Evolutionary conservation across 2,113 vertebrate genomes (phyloP).

Genomic region (Psilopsiagon aurifrons): DNA sequence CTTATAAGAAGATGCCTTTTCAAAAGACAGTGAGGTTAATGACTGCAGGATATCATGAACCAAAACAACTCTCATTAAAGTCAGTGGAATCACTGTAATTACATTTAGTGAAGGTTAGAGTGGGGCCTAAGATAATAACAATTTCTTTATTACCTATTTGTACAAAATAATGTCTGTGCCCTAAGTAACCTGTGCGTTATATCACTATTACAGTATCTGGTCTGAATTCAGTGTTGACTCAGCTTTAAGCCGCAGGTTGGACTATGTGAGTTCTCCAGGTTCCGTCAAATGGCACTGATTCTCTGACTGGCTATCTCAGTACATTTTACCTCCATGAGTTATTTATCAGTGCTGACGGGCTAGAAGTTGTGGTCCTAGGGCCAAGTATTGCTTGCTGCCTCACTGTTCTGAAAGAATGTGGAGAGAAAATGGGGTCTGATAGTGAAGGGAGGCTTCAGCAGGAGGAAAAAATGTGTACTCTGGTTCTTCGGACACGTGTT

Average conservation of each 20-base stretch:
- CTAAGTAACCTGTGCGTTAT: not conserved
- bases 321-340: not conserved
- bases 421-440: not conserved
- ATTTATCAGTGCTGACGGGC: fast-evolving
- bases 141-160: not conserved
- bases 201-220: not conserved
- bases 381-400: not conserved
- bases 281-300: not conserved
- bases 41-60: not conserved
- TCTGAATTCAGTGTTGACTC: not conserved
- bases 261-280: not conserved
- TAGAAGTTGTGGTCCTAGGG: not conserved
- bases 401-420: not conserved
- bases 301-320: not conserved
- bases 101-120: not conserved
- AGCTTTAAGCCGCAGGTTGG: not conserved
- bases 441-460: not conserved
- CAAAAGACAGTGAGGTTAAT: not conserved
- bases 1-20: not conserved
- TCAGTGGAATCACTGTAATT: not conserved
- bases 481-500: fast-evolving
- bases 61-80: not conserved
- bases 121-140: not conserved
- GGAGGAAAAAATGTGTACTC: not conserved
- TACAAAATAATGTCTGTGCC: not conserved